These are phyloP conservation scores for Diplodus sargus DNA, from an alignment of 2,797 vertebrate species.

Conservation along the genomic window DNA sequence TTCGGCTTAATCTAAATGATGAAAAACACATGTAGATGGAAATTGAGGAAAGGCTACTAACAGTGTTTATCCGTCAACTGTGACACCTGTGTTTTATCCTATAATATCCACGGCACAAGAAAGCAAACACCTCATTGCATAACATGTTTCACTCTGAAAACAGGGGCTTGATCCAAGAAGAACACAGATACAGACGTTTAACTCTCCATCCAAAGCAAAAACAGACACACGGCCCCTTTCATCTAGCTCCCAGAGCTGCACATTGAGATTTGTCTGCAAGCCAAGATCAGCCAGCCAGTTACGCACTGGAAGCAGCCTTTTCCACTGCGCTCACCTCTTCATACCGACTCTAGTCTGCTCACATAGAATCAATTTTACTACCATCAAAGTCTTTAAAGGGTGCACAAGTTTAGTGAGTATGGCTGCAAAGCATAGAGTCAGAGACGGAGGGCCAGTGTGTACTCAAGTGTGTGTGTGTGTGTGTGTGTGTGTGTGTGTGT, in stretches of 20 bases:
- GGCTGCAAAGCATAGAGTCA: not conserved
- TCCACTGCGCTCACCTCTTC: slow-evolving; percentile 46
- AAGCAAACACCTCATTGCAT: slow-evolving; percentile 42
- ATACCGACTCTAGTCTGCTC: slow-evolving; percentile 38
- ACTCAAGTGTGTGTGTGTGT: slow-evolving; percentile 1
- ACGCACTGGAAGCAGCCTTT: slow-evolving; percentile 35
- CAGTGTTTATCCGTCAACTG: not conserved
- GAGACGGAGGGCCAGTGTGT: slow-evolving; percentile 19
- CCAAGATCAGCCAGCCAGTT: slow-evolving; percentile 54
- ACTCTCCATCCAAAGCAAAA: slow-evolving; percentile 45
- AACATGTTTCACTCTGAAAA: slow-evolving; percentile 35
- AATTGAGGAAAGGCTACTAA: slow-evolving; percentile 7
- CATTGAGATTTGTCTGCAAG: slow-evolving; percentile 51
- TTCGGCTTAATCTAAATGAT: not conserved
- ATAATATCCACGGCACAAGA: slow-evolving; percentile 17
- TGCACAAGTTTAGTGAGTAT: slow-evolving; percentile 22
- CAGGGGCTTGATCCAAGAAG: slow-evolving; percentile 39
- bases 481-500: slow-evolving; percentile 7
- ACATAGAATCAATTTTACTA: slow-evolving; percentile 51
- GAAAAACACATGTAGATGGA: slow-evolving; percentile 1
- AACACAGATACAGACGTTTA: slow-evolving; percentile 44
- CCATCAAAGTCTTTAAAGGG: slow-evolving; percentile 47
- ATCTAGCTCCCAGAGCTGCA: slow-evolving; percentile 60
- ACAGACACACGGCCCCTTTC: slow-evolving; percentile 49
- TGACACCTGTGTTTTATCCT: not conserved